A percentile compares a stretch with the other conserved stretches of the same genome.
These are phyloP conservation scores for Hemiscyllium ocellatum DNA, from an alignment of 2,113 vertebrate genomes.

Conservation along the genomic window DNA sequence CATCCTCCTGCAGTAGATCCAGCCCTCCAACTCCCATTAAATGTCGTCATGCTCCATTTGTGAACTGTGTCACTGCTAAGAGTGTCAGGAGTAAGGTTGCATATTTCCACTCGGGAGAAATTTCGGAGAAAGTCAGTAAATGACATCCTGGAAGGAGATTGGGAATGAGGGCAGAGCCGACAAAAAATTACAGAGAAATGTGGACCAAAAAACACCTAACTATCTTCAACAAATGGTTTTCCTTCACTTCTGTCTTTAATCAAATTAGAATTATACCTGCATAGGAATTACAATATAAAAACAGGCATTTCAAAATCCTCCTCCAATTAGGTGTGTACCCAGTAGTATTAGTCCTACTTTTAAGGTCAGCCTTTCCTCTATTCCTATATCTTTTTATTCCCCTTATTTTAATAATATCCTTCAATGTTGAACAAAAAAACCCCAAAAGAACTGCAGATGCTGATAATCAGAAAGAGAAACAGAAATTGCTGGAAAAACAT, in stretches of 20 bases:
- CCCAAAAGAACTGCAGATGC: too few relatives aligned
- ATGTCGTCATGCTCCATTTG: constrained; percentile 81
- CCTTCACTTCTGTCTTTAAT: neutral
- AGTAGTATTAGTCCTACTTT: neutral
- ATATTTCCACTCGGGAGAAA: constrained; percentile 86
- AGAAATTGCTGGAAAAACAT: too few relatives aligned
- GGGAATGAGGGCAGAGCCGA: neutral
- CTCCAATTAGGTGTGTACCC: neutral
- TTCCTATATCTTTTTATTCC: neutral
- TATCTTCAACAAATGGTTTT: neutral
- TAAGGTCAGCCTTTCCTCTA: neutral
- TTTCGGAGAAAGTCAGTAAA: constrained; percentile 74
- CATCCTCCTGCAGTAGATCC: constrained; percentile 89
- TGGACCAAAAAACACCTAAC: neutral
- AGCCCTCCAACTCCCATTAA: constrained; percentile 76
- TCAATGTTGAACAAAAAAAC: neutral
- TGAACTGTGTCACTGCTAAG: constrained; percentile 67
- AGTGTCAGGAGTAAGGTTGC: constrained; percentile 86
- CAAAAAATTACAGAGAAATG: neutral
- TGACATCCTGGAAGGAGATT: constrained; percentile 71
- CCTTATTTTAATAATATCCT: neutral
- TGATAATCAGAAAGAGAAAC: too few relatives aligned
- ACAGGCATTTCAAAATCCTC: neutral
- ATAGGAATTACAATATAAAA: neutral
- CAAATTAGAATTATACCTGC: neutral